Evolutionary conservation across 35 echinoderm and acorn worm species (phyloP).

Genomic region (Anneissia japonica): DNA sequence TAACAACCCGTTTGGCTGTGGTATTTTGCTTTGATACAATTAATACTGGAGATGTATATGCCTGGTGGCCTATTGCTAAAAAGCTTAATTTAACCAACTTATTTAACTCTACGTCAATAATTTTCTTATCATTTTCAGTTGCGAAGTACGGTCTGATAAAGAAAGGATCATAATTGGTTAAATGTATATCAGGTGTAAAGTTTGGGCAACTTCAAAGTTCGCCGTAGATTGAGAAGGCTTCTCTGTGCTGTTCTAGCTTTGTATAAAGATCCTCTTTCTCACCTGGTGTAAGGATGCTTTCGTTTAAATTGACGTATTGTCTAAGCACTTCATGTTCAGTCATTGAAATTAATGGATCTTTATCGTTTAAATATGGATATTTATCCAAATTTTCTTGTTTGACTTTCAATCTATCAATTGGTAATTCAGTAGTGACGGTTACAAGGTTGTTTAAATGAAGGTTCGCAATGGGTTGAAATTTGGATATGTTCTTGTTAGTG

Average conservation of each 20-base stretch:
- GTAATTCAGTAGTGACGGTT: background rate
- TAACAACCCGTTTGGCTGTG: background rate
- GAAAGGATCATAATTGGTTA: slow-evolving; percentile 3
- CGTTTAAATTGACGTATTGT: background rate
- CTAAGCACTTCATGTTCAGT: background rate
- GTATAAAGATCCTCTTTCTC: background rate
- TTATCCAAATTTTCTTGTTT: background rate
- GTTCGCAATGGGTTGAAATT: background rate
- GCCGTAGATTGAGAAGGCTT: background rate
- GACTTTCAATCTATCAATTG: background rate
- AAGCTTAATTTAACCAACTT: slow-evolving; percentile 6
- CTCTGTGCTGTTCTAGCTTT: background rate
- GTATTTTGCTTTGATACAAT: background rate
- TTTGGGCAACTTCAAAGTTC: background rate
- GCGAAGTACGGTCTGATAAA: too few relatives aligned
- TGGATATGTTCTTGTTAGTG: too few relatives aligned
- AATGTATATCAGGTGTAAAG: background rate
- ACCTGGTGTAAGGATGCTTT: background rate
- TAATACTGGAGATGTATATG: slow-evolving; percentile 11
- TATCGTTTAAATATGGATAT: slow-evolving; percentile 4
- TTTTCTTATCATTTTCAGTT: background rate
- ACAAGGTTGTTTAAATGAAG: background rate
- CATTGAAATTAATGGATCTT: background rate
- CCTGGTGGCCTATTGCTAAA: background rate
- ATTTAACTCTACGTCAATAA: background rate